Conservation (phyloP, 2,888 invertebrate genomes). For the Ornithoptera priamus region DNA sequence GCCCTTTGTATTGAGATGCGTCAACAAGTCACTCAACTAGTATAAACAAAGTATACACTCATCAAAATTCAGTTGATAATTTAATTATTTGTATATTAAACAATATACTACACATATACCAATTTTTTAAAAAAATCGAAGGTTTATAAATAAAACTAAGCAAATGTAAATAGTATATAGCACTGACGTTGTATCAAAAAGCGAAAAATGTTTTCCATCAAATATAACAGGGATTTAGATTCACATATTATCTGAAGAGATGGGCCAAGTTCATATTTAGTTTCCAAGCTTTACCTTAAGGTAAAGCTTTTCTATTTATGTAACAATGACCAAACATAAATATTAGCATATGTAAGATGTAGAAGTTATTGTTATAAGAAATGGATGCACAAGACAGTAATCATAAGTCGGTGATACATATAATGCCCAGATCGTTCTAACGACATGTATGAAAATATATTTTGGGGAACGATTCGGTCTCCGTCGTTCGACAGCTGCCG, state of each 20-base stretch:
- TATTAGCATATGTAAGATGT: too few relatives aligned
- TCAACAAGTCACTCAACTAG: conserved; percentile 1
- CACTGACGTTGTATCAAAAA: too few relatives aligned
- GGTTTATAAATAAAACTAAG: too few relatives aligned
- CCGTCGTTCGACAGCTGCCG: conserved; percentile 67
- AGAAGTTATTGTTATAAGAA: neutral
- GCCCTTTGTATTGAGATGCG: conserved; percentile 34
- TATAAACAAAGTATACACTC: neutral
- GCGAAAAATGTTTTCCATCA: too few relatives aligned
- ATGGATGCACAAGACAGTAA: neutral
- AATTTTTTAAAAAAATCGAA: too few relatives aligned
- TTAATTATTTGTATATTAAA: neutral
- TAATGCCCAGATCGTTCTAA: neutral
- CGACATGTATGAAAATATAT: conserved; percentile 47
- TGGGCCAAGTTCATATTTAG: too few relatives aligned
- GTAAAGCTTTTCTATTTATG: too few relatives aligned
- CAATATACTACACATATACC: neutral
- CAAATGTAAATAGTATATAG: too few relatives aligned
- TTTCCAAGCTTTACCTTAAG: too few relatives aligned
- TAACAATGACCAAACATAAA: too few relatives aligned
- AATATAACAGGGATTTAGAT: too few relatives aligned
- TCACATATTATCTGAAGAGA: too few relatives aligned
- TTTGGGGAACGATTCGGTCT: conserved; percentile 62
- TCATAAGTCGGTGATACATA: neutral
- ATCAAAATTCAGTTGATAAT: neutral